Evolutionary conservation across 1,140 invertebrate genomes (phyloP).

Genomic region (Neelides sp.): DNA sequence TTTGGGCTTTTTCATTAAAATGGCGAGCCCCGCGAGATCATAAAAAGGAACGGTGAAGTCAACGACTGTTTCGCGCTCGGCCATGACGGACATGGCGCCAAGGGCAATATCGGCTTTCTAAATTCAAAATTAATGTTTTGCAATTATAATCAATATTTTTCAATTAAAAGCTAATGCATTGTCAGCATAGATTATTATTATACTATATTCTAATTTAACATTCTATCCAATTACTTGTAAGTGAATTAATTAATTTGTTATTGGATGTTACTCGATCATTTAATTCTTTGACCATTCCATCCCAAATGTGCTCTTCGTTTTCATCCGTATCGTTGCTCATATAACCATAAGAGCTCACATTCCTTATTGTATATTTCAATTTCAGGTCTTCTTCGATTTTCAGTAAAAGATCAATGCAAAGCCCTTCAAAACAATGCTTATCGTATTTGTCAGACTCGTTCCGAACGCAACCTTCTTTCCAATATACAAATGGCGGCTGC

Average conservation of each 20-base stretch:
- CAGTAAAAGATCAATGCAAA: constrained; percentile 83
- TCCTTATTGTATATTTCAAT: constrained; percentile 77
- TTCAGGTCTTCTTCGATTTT: constrained; percentile 51
- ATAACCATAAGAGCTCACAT: constrained; percentile 59
- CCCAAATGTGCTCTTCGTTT: constrained; percentile 61
- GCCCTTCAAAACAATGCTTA: constrained; percentile 60
- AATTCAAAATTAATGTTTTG: constrained; percentile 12
- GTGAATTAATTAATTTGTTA: no score
- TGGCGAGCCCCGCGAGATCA: constrained; percentile 84
- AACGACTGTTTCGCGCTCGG: constrained; percentile 70
- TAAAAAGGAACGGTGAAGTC: constrained; percentile 91
- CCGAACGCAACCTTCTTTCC: constrained; percentile 41
- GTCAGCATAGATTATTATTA: no score
- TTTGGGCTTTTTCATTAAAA: constrained; percentile 72
- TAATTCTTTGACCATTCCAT: constrained; percentile 80
- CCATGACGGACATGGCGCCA: constrained; percentile 77
- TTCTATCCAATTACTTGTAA: no score
- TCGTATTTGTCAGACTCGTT: constrained; percentile 41
- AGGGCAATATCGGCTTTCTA: constrained; percentile 74
- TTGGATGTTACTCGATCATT: constrained; percentile 55
- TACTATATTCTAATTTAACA: no score
- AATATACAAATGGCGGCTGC: constrained; percentile 75
- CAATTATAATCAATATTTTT: constrained; percentile 2
- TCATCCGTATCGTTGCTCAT: no score
- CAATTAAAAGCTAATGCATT: no score